These are phyloP conservation scores for Climacteris rufus DNA, from an alignment of 2,113 vertebrate species.

Conservation along the genomic window DNA sequence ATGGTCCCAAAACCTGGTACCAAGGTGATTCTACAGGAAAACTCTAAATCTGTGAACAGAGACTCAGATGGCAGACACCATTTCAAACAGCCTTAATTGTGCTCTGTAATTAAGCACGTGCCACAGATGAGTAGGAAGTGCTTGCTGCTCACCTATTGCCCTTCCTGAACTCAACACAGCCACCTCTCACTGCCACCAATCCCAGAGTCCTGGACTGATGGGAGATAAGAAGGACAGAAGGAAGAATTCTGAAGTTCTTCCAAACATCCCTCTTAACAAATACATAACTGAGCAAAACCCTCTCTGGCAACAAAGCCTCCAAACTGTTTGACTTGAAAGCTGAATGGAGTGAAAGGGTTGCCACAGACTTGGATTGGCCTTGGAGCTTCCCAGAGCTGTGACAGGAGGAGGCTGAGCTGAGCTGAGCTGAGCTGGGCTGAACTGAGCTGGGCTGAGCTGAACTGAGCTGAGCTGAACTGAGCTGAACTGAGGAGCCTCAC, in stretches of 20 bases:
- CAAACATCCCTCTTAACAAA: not conserved
- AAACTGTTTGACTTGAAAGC: not conserved
- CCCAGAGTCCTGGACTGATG: not conserved
- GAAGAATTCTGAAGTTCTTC: not conserved
- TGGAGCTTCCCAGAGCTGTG: not conserved
- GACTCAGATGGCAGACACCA: not conserved
- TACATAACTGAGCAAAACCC: not conserved
- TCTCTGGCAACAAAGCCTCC: not conserved
- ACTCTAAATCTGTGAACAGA: not conserved
- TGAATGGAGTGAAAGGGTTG: not conserved
- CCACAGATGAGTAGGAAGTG: not conserved
- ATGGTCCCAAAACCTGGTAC: not conserved
- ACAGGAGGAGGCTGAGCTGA: too few species aligned
- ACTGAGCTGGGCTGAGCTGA: too few species aligned
- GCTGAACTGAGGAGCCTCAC: constrained; percentile 66
- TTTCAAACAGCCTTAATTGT: not conserved
- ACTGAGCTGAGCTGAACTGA: too few species aligned
- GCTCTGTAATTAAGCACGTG: not conserved
- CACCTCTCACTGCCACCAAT: not conserved
- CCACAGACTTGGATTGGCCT: not conserved
- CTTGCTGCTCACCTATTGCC: not conserved
- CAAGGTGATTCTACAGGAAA: not conserved
- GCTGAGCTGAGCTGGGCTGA: too few species aligned
- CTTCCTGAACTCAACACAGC: not conserved
- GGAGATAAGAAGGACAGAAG: not conserved